Conservation (phyloP, 2,888 invertebrate genomes). For the Cephus spinipes region DNA sequence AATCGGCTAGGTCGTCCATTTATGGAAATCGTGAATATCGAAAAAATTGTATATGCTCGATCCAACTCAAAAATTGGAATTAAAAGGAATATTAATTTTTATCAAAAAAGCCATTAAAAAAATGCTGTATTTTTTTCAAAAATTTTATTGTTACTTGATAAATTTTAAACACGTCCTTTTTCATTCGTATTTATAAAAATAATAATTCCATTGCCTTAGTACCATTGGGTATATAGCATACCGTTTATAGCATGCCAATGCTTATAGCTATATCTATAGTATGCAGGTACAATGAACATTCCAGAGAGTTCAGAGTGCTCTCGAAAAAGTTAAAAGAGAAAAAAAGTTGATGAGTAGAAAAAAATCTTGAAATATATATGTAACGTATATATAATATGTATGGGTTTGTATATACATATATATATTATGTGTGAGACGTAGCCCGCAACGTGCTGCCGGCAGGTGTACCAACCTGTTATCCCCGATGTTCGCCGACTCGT, state of each 20-base stretch:
- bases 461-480: slow-evolving; percentile 50
- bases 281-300: slow-evolving; percentile 10
- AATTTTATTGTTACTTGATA: no score
- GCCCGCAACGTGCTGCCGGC: slow-evolving; percentile 26
- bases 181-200: no score
- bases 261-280: not conserved
- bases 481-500: slow-evolving; percentile 22
- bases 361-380: not conserved
- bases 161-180: no score
- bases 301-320: slow-evolving; percentile 1
- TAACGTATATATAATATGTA: not conserved
- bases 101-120: no score
- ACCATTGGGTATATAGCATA: not conserved
- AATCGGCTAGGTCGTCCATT: not conserved
- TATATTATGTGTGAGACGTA: not conserved
- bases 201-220: not conserved
- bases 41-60: no score
- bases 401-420: not conserved
- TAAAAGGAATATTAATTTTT: no score
- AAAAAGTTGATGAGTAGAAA: slow-evolving; percentile 1
- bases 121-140: no score
- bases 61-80: no score
- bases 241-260: not conserved
- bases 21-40: no score
- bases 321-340: not conserved